Evolutionary conservation across 1,140 invertebrate species (phyloP).

Genomic region (Trinorchestia longiramus): DNA sequence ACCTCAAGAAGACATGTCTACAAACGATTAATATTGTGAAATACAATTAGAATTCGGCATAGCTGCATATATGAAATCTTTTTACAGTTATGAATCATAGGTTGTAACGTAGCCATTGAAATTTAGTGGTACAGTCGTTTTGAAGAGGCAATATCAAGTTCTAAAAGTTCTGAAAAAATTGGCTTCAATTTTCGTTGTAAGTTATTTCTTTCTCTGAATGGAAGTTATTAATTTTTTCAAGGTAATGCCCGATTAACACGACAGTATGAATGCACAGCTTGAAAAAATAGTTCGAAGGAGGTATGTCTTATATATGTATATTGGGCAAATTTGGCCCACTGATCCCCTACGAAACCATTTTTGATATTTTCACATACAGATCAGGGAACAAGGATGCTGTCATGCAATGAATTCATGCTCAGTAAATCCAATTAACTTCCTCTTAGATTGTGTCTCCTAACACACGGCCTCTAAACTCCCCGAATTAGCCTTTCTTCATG

Average conservation of each 20-base stretch:
- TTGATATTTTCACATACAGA: neutral
- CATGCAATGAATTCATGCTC: neutral
- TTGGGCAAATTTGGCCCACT: neutral
- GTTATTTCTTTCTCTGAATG: neutral
- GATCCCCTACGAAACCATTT: neutral
- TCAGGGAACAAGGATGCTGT: neutral
- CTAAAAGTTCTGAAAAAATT: neutral
- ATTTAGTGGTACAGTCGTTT: neutral
- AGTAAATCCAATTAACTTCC: neutral
- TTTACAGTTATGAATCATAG: neutral
- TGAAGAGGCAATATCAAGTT: neutral
- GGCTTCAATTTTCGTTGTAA: neutral
- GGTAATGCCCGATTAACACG: neutral
- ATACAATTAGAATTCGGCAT: no score
- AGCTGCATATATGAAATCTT: neutral
- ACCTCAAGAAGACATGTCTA: no score
- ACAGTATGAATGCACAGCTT: neutral
- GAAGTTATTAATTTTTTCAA: neutral
- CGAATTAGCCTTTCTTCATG: no score
- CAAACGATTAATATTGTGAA: no score
- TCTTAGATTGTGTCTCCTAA: neutral
- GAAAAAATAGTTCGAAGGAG: neutral
- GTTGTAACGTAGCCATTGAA: neutral
- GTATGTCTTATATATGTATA: no score
- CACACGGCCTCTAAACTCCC: neutral